Evolutionary conservation across 1,140 invertebrate genomes (phyloP).

Genomic region (Diploscapter pachys): DNA sequence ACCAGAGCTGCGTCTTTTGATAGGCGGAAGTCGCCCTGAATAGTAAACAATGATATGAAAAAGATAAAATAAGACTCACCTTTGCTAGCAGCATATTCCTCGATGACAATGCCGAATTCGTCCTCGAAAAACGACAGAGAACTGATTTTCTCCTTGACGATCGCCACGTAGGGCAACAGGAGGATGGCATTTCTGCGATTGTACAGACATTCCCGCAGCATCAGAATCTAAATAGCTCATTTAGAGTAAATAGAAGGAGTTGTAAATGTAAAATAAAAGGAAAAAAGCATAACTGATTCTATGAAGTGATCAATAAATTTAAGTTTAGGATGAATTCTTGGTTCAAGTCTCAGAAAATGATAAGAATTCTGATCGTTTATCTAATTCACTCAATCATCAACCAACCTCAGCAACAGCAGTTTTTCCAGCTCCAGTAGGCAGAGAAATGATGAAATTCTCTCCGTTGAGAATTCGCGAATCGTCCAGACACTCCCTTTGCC

Average conservation of each 20-base stretch:
- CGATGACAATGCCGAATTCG: slow-evolving; percentile 76
- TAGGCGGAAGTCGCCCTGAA: slow-evolving; percentile 20
- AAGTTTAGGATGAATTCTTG: no score
- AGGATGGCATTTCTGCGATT: slow-evolving; percentile 79
- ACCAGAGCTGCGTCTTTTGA: slow-evolving; percentile 57
- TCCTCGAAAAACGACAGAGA: slow-evolving; percentile 42
- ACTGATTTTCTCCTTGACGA: slow-evolving; percentile 83
- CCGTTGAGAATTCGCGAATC: slow-evolving; percentile 37
- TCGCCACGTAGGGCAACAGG: slow-evolving; percentile 85
- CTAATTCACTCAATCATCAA: no score
- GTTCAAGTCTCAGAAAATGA: no score
- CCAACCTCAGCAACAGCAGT: slow-evolving; percentile 87
- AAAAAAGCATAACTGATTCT: no score
- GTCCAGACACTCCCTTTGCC: slow-evolving; percentile 52
- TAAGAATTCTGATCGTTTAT: no score
- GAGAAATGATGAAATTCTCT: slow-evolving; percentile 80
- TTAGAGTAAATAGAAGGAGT: neutral
- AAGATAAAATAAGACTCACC: neutral
- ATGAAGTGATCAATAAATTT: no score
- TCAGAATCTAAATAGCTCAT: slow-evolving; percentile 62
- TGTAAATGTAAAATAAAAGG: no score
- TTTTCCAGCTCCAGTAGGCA: slow-evolving; percentile 92
- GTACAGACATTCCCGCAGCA: slow-evolving; percentile 77
- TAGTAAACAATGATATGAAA: no score
- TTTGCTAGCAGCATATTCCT: slow-evolving; percentile 89